phyloP scores from a whole-genome alignment of 2,888 invertebrate genomes.

The Matsumyia berberina region DNA sequence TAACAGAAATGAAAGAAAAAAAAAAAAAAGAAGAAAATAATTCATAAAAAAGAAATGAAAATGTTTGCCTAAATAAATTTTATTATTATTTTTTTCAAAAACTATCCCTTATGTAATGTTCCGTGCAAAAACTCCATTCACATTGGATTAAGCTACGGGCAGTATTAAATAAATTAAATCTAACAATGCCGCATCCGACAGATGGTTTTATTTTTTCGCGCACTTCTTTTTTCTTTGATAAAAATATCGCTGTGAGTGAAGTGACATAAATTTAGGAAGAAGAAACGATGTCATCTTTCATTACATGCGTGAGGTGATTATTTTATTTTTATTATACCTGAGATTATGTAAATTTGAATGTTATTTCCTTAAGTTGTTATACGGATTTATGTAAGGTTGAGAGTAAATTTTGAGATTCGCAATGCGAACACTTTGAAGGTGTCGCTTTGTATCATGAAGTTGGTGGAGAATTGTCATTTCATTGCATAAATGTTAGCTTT shows the following conservation, averaged over 20 bases:
- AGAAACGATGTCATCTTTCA: constrained; percentile 4
- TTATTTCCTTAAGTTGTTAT: background rate
- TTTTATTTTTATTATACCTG: background rate
- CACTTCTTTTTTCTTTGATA: background rate
- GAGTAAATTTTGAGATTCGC: no score
- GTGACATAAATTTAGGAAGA: constrained; percentile 16
- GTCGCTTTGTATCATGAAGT: no score
- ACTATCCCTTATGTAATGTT: constrained; percentile 11
- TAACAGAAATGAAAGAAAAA: background rate
- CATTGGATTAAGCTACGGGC: constrained; percentile 20
- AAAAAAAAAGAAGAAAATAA: background rate
- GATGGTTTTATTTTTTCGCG: background rate
- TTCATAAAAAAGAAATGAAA: constrained; percentile 5
- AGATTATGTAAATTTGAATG: constrained; percentile 15
- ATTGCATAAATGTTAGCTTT: no score
- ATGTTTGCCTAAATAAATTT: background rate
- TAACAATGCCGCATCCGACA: constrained; percentile 18
- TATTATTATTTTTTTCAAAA: no score
- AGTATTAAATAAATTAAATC: constrained; percentile 15
- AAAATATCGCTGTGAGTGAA: background rate
- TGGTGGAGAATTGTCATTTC: no score
- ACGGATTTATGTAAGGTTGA: background rate
- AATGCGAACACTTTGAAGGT: no score
- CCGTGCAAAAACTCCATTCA: constrained; percentile 26
- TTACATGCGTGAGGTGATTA: background rate